A percentile compares a stretch with the other conserved stretches of the same genome.
Evolutionary conservation across 2,888 invertebrate genomes (phyloP).

Genomic region (Torymus auratus): DNA sequence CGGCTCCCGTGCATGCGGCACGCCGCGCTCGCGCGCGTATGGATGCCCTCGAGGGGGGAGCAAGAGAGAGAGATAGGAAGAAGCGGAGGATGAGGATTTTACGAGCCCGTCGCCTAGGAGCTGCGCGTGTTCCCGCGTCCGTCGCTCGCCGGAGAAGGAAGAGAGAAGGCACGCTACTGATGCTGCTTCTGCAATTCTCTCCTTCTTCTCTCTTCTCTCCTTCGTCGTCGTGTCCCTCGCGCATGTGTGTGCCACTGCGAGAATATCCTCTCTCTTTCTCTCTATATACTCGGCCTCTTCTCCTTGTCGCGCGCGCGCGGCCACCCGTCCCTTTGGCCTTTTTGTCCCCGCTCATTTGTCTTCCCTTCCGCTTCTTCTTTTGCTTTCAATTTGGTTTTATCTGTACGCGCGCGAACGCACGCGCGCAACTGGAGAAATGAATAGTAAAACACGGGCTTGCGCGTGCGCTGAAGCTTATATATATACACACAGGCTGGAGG

Average conservation of each 20-base stretch:
- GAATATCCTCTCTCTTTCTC: background rate
- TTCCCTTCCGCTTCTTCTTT: constrained; percentile 42
- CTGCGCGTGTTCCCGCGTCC: constrained; percentile 10
- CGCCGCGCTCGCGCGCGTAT: no score
- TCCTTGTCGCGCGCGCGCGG: constrained; percentile 19
- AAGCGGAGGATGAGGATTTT: constrained; percentile 48
- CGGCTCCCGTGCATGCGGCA: constrained; percentile 33
- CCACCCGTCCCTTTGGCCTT: constrained; percentile 19
- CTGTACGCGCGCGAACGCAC: background rate
- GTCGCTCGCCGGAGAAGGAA: constrained; percentile 6
- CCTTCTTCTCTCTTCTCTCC: background rate
- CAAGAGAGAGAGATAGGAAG: background rate
- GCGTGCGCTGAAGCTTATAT: background rate
- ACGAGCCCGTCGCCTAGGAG: constrained; percentile 52
- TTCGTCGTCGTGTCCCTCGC: constrained; percentile 16
- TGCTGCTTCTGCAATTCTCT: constrained; percentile 12
- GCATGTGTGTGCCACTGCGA: constrained; percentile 21
- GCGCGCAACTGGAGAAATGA: constrained; percentile 9
- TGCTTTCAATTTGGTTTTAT: constrained; percentile 44
- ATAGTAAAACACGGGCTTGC: constrained; percentile 29
- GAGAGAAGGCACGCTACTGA: constrained; percentile 23
- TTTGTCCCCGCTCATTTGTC: constrained; percentile 51
- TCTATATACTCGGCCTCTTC: constrained; percentile 10
- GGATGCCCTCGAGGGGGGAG: background rate
- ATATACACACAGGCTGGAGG: no score